Evolutionary conservation across 2,797 vertebrate species (phyloP).

Genomic region (Paratrypauchen microcephalus): DNA sequence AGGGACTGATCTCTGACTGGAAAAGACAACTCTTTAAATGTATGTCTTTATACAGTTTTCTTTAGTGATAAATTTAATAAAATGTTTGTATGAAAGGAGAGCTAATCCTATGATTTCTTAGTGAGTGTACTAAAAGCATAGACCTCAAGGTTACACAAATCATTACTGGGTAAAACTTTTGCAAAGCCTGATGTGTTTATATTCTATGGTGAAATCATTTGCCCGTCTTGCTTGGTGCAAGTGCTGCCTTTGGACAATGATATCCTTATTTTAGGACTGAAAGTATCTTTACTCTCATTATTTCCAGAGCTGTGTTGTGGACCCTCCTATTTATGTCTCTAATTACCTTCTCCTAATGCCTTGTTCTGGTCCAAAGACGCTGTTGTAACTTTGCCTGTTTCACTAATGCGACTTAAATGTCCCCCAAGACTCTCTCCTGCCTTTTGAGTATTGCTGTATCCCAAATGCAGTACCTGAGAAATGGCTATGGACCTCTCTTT

Average conservation of each 20-base stretch:
- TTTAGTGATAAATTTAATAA: not conserved
- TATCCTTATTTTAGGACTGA: constrained; percentile 20
- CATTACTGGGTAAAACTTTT: constrained; percentile 3
- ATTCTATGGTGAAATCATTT: not conserved
- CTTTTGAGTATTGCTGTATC: constrained; percentile 29
- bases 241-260: constrained; percentile 14
- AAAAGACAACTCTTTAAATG: not conserved
- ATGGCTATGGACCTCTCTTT: constrained; percentile 29
- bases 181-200: not conserved
- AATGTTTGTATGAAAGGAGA: not conserved
- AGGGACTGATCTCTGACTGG: not conserved
- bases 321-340: constrained; percentile 45
- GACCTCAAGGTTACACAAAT: not conserved
- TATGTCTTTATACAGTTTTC: not conserved
- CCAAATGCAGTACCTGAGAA: constrained; percentile 39
- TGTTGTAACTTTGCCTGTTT: constrained; percentile 56
- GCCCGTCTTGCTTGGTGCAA: constrained; percentile 5
- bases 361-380: constrained; percentile 43
- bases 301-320: constrained; percentile 26
- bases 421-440: constrained; percentile 11
- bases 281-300: constrained; percentile 52
- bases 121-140: not conserved
- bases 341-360: constrained; percentile 58
- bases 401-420: constrained; percentile 54
- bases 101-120: not conserved